Conservation (phyloP, 2,888 invertebrate species). For the Sipha maydis region DNA sequence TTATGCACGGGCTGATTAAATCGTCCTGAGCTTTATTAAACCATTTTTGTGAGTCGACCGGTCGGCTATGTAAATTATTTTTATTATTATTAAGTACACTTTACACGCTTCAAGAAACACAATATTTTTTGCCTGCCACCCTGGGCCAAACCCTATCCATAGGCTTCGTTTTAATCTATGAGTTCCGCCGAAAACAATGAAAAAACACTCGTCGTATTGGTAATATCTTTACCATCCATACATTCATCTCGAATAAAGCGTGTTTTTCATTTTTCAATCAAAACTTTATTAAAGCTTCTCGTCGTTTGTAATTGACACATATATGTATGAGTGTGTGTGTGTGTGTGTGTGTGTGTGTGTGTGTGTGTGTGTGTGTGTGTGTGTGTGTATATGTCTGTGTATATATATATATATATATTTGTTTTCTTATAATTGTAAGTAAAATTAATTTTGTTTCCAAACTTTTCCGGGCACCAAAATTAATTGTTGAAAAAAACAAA, state of each 20-base stretch:
- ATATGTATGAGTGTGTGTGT: too few relatives aligned
- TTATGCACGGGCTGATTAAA: slow-evolving; percentile 25
- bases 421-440: slow-evolving; percentile 1
- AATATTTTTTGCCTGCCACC: background rate
- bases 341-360: too few relatives aligned
- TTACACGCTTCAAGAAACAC: background rate
- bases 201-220: background rate
- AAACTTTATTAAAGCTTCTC: slow-evolving; percentile 18
- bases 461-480: slow-evolving; percentile 5
- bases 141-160: background rate
- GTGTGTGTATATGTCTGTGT: too few relatives aligned
- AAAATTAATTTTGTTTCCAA: slow-evolving; percentile 46
- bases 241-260: background rate
- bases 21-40: slow-evolving; percentile 31
- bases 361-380: too few relatives aligned
- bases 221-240: background rate
- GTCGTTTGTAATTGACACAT: background rate
- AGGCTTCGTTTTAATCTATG: background rate
- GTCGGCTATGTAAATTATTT: background rate
- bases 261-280: background rate
- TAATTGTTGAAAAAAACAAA: slow-evolving; percentile 19
- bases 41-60: slow-evolving; percentile 16
- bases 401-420: too few relatives aligned
- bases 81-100: background rate
- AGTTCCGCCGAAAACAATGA: background rate